Evolutionary conservation across 2,113 vertebrate genomes (phyloP), one percentile per base, ranked within the genome.

Genomic region (Rhombomys opimus): DNA sequence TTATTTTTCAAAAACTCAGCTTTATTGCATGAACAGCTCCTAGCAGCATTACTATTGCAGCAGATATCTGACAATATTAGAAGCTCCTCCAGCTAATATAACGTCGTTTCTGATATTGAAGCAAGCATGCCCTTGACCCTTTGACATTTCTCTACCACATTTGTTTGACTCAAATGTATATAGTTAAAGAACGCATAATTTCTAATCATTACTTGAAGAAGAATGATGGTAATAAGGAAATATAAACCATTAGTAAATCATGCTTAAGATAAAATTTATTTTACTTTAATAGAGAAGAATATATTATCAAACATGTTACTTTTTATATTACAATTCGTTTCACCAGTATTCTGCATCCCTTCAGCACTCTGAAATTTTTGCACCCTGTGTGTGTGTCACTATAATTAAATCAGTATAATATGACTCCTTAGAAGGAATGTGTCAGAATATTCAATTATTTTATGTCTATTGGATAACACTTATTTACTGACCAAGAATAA

Each of bases 1-100:
- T 46, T 75, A 46, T 2, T 95, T 95, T 94, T 17, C 70, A 80
- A 82, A 11, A 52, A 50, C 70, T 80, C 95, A 3, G 38, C 78
- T 98, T 85, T 54, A 85, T 95, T 92, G 68, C 17, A 38, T 89
- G 17, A 11, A 38, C 87, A 25, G 12, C 27, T 96, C 73, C 63
- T 61, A 78, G 27, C 30, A 86, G 59, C 84, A 96, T 54, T 87
- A 52, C 17, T 70, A 41, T n/a, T 96, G 82, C n/a, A 70, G 85
- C 65, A 52, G 15, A 67, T 88, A 41, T 73, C 68, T 93, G 87
- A 11, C 10, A 73, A 61, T 89, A 84, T 90, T 17, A 89, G 59
- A 92, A 87, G 82, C 82, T 30, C 20, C n/a, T 75, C n/a, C 20
- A 22, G 17, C 12, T 50, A 92, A 93, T 70, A 59, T 22, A 93